Base-by-base conservation (phyloP, 2,113 vertebrate species). In the pig (Sus scrofa) region DNA sequence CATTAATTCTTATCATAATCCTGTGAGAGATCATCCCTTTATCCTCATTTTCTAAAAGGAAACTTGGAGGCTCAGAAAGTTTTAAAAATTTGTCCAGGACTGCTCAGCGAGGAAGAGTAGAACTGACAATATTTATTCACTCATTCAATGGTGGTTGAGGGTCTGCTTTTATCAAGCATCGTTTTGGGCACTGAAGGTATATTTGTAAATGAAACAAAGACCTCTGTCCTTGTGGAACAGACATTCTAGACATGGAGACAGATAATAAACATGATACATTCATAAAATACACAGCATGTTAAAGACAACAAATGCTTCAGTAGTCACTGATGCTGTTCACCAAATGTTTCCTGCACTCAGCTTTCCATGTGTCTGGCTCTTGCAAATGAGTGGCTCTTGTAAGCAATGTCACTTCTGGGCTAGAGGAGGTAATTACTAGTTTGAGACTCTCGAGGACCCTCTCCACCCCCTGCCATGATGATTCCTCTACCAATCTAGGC, bases 41-140 rank as follows among this genome's bases (percentile, higher is more conserved):
- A 30, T 14, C 2, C 7, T 86, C 44, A 50, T 82, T 88, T 96
- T 94, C 54, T 86, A 81, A 60, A 67, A 85, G 73, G 81, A 89
- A 92, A 83, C 3, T 4, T 84, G 54, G 60, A 94, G 30, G 14
- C 9, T 89, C 65, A 63, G 67, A 22, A 4, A 58, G 8, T 34
- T 34, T 22, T 56, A 74, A 85, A n/a, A 37, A 50, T 24, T 44
- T 77, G 34, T 62, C 52, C 39, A 82, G 62, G 50, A 39, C 15
- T 10, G 20, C 63, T 94, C 34, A 78, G 77, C 39, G 37, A 58
- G 19, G 62, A 3, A 50, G 37, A 3, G 14, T 9, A 58, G 65
- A 91, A n/a, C 19, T 68, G n/a, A 56, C 2, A 7, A 27, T 74
- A 50, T 10, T 34, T 32, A 14, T 6, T 52, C 71, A 54, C 52